Evolutionary conservation across 2,888 invertebrate genomes (phyloP).

Genomic region (Macrostomum cliftonense): DNA sequence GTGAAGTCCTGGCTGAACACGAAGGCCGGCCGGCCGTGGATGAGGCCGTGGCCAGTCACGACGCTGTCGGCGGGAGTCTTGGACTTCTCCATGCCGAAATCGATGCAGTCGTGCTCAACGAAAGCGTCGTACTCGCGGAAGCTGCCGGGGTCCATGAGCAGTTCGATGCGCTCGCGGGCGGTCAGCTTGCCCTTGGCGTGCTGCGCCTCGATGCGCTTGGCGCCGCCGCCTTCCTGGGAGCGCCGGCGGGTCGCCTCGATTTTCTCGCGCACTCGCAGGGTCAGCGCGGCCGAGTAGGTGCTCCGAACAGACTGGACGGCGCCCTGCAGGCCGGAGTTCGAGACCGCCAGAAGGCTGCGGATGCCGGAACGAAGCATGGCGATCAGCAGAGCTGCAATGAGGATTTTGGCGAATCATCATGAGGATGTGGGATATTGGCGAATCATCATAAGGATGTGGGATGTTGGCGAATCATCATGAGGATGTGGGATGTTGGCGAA

Average conservation of each 20-base stretch:
- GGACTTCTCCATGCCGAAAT: conserved; percentile 50
- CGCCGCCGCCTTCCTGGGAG: conserved; percentile 45
- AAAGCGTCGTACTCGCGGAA: conserved; percentile 51
- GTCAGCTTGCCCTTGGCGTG: conserved; percentile 51
- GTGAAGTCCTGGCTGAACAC: conserved; percentile 51
- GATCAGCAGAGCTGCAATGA: too few relatives aligned
- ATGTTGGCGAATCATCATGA: too few relatives aligned
- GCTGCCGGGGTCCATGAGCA: conserved; percentile 45
- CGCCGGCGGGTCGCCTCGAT: conserved; percentile 41
- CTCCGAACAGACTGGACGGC: too few relatives aligned
- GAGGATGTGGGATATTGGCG: too few relatives aligned
- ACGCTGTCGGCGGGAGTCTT: conserved; percentile 50
- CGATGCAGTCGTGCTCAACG: conserved; percentile 48
- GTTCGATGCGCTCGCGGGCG: conserved; percentile 47
- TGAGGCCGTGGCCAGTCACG: conserved; percentile 48
- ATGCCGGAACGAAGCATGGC: too few relatives aligned
- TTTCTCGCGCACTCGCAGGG: conserved; percentile 37
- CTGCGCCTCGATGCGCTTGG: conserved; percentile 45
- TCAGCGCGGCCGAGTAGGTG: conserved; percentile 19
- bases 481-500: too few relatives aligned
- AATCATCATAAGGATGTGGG: too few relatives aligned
- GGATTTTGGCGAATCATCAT: too few relatives aligned
- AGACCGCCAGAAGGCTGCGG: too few relatives aligned
- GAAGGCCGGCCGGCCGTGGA: conserved; percentile 47
- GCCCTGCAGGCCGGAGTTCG: too few relatives aligned